Conservation (phyloP, 37 sponge, comb jelly and placozoan species). For the Spongilla lacustris region DNA sequence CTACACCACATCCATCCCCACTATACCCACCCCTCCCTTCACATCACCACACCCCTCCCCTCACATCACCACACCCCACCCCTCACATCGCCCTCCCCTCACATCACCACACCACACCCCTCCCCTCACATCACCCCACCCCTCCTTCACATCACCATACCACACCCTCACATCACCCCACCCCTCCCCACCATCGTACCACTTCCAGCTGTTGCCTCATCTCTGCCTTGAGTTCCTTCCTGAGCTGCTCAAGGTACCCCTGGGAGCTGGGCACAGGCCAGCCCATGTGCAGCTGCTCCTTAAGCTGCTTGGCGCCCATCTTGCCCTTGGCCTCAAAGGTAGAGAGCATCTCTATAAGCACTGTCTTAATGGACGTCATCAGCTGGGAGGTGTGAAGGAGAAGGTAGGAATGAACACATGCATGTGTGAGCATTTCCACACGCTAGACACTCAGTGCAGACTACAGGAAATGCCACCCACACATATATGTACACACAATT, state of each 20-base stretch:
- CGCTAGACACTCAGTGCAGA: too few species aligned
- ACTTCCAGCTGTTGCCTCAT: conserved; percentile 69
- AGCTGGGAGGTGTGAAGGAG: conserved; percentile 36
- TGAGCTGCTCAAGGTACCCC: conserved; percentile 45
- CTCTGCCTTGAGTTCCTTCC: conserved; percentile 52
- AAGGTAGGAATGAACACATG: neutral
- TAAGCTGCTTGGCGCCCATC: conserved; percentile 66
- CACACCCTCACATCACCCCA: neutral
- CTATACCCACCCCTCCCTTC: conserved; percentile 7
- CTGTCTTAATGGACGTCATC: conserved; percentile 70
- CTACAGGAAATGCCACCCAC: too few species aligned
- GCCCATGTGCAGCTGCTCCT: conserved; percentile 65
- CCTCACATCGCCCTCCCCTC: too few species aligned
- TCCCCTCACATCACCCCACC: neutral
- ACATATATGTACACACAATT: neutral
- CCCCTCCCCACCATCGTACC: conserved; percentile 20
- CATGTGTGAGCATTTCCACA: neutral
- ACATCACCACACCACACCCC: too few species aligned
- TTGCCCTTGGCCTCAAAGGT: conserved; percentile 69
- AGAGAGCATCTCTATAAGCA: conserved; percentile 75
- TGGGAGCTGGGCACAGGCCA: conserved; percentile 75
- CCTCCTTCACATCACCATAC: neutral
- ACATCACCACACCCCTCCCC: neutral
- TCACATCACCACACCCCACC: too few species aligned
- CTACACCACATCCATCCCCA: too few species aligned